These are phyloP conservation scores for Willowsia nigromaculata DNA, from an alignment of 2,888 invertebrate species.

Conservation along the genomic window DNA sequence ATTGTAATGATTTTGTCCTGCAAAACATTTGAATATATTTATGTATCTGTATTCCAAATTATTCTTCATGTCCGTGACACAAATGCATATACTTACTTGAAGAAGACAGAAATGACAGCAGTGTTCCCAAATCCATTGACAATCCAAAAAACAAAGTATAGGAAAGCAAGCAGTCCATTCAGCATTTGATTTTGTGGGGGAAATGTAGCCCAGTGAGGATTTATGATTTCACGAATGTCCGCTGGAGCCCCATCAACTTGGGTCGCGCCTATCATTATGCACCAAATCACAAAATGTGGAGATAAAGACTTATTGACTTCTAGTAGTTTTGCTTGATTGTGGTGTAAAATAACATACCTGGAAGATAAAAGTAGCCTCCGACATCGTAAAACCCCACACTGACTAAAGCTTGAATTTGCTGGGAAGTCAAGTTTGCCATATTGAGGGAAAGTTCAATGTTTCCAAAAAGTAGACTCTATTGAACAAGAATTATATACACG, in stretches of 20 bases:
- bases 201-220: constrained; percentile 79
- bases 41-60: no score
- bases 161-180: constrained; percentile 78
- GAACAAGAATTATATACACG: no score
- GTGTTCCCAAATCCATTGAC: constrained; percentile 79
- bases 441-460: no score
- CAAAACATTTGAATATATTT: constrained; percentile 21
- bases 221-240: constrained; percentile 78
- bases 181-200: constrained; percentile 79
- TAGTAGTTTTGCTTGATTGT: no score
- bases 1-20: constrained; percentile 55
- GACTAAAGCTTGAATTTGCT: constrained; percentile 8
- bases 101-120: constrained; percentile 74
- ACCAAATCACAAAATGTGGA: no score
- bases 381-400: constrained; percentile 55
- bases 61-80: no score
- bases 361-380: constrained; percentile 52
- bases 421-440: background rate
- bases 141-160: constrained; percentile 74
- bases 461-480: no score
- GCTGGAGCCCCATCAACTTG: constrained; percentile 76
- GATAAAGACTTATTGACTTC: no score
- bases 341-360: no score
- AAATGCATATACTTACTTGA: constrained; percentile 43
- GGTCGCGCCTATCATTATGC: constrained; percentile 7